Evolutionary conservation across 2,888 invertebrate species (phyloP).

Genomic region (Plagiodera versicolora): DNA sequence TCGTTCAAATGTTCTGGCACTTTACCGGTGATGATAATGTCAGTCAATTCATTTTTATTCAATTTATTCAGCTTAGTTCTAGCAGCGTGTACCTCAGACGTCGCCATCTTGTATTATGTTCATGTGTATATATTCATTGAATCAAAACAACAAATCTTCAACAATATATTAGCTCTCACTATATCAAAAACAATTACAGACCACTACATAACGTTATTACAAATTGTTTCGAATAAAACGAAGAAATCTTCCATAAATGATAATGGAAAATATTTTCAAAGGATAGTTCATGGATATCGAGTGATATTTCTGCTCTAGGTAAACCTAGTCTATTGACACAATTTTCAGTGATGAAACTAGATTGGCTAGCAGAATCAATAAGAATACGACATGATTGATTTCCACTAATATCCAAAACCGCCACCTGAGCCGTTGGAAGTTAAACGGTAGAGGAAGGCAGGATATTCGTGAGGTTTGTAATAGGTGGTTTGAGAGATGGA

Average conservation of each 20-base stretch:
- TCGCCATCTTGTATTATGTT: too few relatives aligned
- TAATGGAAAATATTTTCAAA: conserved; percentile 1
- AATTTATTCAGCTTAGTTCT: too few relatives aligned
- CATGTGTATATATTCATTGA: background rate
- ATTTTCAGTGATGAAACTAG: background rate
- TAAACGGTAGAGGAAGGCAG: background rate
- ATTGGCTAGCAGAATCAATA: background rate
- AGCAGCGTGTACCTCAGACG: too few relatives aligned
- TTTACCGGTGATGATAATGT: too few relatives aligned
- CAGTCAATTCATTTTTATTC: too few relatives aligned
- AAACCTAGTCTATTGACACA: background rate
- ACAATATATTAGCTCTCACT: background rate
- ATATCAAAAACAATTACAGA: background rate
- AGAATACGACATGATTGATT: background rate
- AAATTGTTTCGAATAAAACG: background rate
- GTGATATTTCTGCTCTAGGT: background rate
- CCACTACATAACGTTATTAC: background rate
- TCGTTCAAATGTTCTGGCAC: too few relatives aligned
- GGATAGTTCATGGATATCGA: background rate
- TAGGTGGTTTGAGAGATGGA: too few relatives aligned
- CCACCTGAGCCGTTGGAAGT: background rate
- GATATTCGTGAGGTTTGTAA: background rate
- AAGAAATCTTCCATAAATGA: background rate
- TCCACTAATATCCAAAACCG: background rate
- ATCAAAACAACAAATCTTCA: background rate